phyloP scores from a whole-genome alignment of 1,140 invertebrate genomes.

The Platorchestia sp. region DNA sequence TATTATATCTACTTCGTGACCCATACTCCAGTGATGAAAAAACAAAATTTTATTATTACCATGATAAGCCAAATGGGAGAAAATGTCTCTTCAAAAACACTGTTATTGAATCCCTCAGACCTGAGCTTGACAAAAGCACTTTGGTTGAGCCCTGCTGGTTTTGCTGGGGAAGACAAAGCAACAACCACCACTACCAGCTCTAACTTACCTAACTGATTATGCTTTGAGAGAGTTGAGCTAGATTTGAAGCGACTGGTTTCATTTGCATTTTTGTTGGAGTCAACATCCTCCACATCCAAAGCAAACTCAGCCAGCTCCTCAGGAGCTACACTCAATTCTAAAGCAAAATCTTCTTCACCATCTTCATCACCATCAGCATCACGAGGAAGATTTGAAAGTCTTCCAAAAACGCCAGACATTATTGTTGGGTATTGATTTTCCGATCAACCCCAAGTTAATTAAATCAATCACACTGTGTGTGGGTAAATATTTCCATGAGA shows the following conservation, averaged over 20 bases:
- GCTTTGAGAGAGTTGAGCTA: background rate
- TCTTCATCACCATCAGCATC: background rate
- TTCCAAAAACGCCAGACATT: constrained; percentile 17
- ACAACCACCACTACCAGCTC: background rate
- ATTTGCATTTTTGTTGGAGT: background rate
- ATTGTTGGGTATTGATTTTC: background rate
- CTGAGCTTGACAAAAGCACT: background rate
- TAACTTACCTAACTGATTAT: background rate
- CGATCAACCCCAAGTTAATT: background rate
- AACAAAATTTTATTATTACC: background rate
- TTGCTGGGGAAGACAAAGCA: background rate
- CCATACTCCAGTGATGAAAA: background rate
- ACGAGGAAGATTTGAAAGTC: background rate
- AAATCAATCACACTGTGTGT: background rate
- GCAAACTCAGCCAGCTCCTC: constrained; percentile 43
- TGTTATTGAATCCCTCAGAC: background rate
- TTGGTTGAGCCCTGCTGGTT: background rate
- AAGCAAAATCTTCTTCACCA: constrained; percentile 34
- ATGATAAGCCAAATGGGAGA: background rate
- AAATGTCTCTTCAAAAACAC: background rate
- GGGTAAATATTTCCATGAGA: background rate
- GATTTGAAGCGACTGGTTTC: background rate
- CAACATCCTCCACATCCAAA: background rate
- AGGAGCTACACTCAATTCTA: constrained; percentile 39
- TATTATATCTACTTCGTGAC: too few species aligned